A percentile compares a stretch with the other conserved stretches of the same genome.
phyloP scores from a whole-genome alignment of 1,140 invertebrate species.

The Drosophila repleta region DNA sequence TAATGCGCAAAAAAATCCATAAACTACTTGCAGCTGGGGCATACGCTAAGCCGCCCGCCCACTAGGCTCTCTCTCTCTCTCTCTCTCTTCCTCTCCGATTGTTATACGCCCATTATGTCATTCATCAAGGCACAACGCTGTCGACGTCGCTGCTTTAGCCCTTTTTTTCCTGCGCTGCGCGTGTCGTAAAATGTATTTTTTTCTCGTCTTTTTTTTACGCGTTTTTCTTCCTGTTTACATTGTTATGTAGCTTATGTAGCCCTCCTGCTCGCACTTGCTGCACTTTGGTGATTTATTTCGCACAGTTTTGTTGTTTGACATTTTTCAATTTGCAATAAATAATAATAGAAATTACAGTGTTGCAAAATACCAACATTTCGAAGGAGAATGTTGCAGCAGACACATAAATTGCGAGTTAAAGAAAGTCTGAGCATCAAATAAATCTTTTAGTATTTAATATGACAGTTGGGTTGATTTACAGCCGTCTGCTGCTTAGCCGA shows the following conservation, averaged over 20 bases:
- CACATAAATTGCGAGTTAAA: slow-evolving; percentile 54
- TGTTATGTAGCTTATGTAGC: slow-evolving; percentile 13
- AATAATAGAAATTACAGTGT: slow-evolving; percentile 34
- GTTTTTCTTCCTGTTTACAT: slow-evolving; percentile 64
- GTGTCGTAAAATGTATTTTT: slow-evolving; percentile 49
- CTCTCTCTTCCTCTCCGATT: slow-evolving; percentile 18
- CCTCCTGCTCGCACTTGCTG: slow-evolving; percentile 3
- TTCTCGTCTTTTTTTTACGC: slow-evolving; percentile 60
- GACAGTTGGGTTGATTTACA: slow-evolving; percentile 64
- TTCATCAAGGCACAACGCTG: slow-evolving; percentile 56
- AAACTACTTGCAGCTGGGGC: slow-evolving; percentile 65
- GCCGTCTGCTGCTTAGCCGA: slow-evolving; percentile 46
- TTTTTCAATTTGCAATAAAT: slow-evolving; percentile 75
- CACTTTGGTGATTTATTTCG: slow-evolving; percentile 55
- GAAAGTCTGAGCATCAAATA: slow-evolving; percentile 41
- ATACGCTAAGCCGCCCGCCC: slow-evolving; percentile 14
- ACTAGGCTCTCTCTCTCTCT: not conserved
- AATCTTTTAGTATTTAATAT: slow-evolving; percentile 48
- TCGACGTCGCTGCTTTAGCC: slow-evolving; percentile 41
- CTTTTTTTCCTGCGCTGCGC: slow-evolving; percentile 37
- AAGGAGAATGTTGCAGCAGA: slow-evolving; percentile 38
- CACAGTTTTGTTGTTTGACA: slow-evolving; percentile 54
- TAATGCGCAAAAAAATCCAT: slow-evolving; percentile 70
- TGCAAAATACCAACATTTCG: slow-evolving; percentile 19
- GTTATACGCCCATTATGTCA: slow-evolving; percentile 71